phyloP scores from a whole-genome alignment of 1,140 invertebrate species.

The Lepidotrigona ventralis region DNA sequence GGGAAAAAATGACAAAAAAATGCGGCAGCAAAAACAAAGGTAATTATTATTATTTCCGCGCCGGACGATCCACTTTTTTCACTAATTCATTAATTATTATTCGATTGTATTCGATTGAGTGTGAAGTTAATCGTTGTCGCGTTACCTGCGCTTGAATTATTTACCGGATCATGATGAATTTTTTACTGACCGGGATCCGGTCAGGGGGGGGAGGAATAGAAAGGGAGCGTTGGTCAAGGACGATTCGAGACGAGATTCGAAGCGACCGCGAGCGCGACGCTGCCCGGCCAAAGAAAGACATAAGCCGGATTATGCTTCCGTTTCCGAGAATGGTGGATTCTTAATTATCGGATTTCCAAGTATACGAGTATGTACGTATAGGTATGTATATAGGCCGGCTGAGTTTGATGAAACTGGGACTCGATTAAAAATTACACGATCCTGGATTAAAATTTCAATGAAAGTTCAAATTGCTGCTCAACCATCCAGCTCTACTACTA shows the following conservation, averaged over 20 bases:
- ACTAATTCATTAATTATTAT: too few species aligned
- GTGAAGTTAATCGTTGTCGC: too few species aligned
- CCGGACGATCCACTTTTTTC: too few species aligned
- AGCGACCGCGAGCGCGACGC: neutral
- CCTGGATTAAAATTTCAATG: neutral
- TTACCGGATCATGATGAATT: constrained; percentile 52
- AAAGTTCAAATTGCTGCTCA: neutral
- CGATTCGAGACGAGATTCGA: constrained; percentile 13
- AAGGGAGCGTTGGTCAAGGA: constrained; percentile 31
- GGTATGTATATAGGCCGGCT: neutral
- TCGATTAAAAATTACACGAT: neutral
- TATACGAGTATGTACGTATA: constrained; percentile 3
- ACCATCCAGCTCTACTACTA: neutral
- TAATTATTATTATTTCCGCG: neutral
- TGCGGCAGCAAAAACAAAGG: neutral
- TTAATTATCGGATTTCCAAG: constrained; percentile 57
- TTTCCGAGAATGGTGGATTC: constrained; percentile 41
- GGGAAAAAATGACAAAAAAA: neutral
- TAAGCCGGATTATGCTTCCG: constrained; percentile 59
- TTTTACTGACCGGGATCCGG: too few species aligned
- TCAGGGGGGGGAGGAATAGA: neutral
- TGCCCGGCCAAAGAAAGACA: constrained; percentile 44
- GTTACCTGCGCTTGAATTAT: constrained; percentile 6
- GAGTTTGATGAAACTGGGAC: neutral
- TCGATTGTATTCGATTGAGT: too few species aligned